Conservation (phyloP, 2,888 invertebrate genomes). For the Celastrina argiolus region DNA sequence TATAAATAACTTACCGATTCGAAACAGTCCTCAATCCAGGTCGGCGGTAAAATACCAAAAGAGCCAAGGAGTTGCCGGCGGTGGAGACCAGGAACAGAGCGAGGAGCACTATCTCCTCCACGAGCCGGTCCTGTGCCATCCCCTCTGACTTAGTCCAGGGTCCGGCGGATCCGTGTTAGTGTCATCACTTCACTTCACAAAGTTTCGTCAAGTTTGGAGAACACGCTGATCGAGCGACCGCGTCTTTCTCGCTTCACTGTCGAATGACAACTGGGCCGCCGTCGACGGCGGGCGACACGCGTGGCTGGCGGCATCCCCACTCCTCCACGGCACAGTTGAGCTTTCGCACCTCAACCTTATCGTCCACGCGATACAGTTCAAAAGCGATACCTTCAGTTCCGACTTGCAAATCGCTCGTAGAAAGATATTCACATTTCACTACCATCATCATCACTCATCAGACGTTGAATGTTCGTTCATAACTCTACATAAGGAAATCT, state of each 20-base stretch:
- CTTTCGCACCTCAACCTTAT: conserved; percentile 8
- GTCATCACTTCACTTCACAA: conserved; percentile 70
- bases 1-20: conserved; percentile 80
- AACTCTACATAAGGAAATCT: not conserved
- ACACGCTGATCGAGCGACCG: conserved; percentile 64
- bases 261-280: conserved; percentile 61
- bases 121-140: conserved; percentile 68
- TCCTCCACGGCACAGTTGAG: conserved; percentile 1
- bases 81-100: conserved; percentile 81
- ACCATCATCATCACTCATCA: not conserved
- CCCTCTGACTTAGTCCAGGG: conserved; percentile 72
- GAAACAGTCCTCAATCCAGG: conserved; percentile 87
- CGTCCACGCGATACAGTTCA: conserved; percentile 17
- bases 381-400: not conserved
- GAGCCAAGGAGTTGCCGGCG: conserved; percentile 83
- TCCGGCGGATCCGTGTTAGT: conserved; percentile 60
- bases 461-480: not conserved
- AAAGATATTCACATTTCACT: conserved; percentile 6
- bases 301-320: conserved; percentile 45
- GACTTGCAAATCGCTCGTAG: not conserved
- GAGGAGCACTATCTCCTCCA: conserved; percentile 71
- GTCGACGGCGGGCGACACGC: conserved; percentile 40
- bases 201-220: conserved; percentile 74
- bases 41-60: conserved; percentile 85
- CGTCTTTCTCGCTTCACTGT: conserved; percentile 72